Evolutionary conservation across 1,140 invertebrate species (phyloP).

Genomic region (Pseudomyrmex dendroicus): DNA sequence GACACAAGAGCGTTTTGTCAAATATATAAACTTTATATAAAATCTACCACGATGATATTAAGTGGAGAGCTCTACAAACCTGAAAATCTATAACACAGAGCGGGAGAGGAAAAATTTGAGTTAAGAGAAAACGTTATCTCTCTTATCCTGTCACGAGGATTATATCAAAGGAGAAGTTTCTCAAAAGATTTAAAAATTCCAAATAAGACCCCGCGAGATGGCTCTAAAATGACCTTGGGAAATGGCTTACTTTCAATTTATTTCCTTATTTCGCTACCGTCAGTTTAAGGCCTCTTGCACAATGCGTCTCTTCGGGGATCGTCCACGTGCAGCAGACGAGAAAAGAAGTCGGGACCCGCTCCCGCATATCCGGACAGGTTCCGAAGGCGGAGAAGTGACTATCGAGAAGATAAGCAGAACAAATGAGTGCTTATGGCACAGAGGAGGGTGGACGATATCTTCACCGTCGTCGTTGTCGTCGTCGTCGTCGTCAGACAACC

Average conservation of each 20-base stretch:
- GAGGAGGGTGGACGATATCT: conserved; percentile 57
- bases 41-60: conserved; percentile 1
- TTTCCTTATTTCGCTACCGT: conserved; percentile 55
- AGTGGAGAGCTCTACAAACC: not conserved
- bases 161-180: conserved; percentile 38
- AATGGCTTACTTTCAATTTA: conserved; percentile 60
- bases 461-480: conserved; percentile 60
- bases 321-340: conserved; percentile 20
- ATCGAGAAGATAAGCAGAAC: conserved; percentile 70
- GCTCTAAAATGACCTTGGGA: conserved; percentile 47
- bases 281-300: conserved; percentile 12
- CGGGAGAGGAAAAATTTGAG: conserved; percentile 8
- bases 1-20: not conserved
- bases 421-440: conserved; percentile 71
- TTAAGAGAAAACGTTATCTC: conserved; percentile 33
- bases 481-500: conserved; percentile 38
- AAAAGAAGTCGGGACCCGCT: conserved; percentile 9
- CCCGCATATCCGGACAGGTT: conserved; percentile 20
- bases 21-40: not conserved
- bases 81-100: conserved; percentile 30
- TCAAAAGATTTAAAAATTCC: conserved; percentile 39
- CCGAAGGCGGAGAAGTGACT: conserved; percentile 68
- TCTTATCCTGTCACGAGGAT: conserved; percentile 31
- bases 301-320: conserved; percentile 49
- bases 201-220: conserved; percentile 29